Evolutionary conservation across 2,888 invertebrate species (phyloP).

Genomic region (Rapana venosa): DNA sequence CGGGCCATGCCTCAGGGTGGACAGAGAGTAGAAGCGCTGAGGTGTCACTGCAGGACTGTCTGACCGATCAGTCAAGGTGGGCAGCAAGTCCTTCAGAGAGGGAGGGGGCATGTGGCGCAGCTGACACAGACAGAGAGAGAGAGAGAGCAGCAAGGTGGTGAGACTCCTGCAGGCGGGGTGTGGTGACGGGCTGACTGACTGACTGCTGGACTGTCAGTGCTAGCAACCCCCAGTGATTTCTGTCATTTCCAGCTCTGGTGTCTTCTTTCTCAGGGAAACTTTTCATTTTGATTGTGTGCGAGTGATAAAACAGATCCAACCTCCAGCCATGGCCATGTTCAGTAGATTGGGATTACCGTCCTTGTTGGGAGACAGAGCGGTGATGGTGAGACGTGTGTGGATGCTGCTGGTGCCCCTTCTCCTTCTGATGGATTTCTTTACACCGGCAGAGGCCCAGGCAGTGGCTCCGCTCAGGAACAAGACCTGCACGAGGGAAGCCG

Average conservation of each 20-base stretch:
- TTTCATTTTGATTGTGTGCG: too few relatives aligned
- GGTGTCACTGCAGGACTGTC: background rate
- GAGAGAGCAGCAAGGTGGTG: too few relatives aligned
- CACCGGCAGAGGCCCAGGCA: slow-evolving; percentile 32
- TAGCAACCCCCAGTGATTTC: too few relatives aligned
- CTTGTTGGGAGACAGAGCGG: background rate
- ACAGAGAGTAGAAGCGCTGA: background rate
- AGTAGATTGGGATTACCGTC: background rate
- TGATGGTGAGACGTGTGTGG: background rate
- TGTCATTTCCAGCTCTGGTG: background rate
- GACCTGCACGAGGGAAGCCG: slow-evolving; percentile 56
- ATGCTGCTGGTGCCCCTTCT: slow-evolving; percentile 35
- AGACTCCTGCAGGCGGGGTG: background rate
- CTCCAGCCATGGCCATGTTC: background rate
- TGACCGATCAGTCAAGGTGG: background rate
- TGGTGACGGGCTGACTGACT: background rate
- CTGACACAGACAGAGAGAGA: too few relatives aligned
- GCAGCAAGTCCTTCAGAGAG: too few relatives aligned
- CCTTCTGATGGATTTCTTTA: slow-evolving; percentile 48
- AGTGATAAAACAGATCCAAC: background rate
- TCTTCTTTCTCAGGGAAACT: slow-evolving; percentile 20
- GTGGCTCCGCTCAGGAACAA: background rate
- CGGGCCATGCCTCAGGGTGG: too few relatives aligned
- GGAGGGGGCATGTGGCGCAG: too few relatives aligned
- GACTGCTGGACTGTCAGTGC: background rate